These are phyloP conservation scores for Scaptomyza pallida DNA, from an alignment of 1,140 invertebrate genomes.

Conservation along the genomic window DNA sequence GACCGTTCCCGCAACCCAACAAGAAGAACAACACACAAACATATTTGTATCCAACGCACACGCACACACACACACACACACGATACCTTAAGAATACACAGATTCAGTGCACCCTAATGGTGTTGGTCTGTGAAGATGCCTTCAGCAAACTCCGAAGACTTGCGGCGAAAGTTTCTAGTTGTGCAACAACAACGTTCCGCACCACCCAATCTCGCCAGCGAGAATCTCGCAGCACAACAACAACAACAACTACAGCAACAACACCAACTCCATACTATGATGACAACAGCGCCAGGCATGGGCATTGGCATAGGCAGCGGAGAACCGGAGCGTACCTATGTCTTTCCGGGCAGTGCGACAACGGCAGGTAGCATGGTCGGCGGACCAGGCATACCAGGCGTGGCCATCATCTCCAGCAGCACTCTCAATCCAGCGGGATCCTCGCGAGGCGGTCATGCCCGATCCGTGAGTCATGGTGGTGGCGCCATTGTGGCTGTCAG, in stretches of 20 bases:
- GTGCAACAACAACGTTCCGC: slow-evolving; percentile 81
- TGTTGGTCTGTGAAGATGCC: slow-evolving; percentile 78
- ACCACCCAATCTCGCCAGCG: slow-evolving; percentile 66
- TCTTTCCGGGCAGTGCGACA: slow-evolving; percentile 85
- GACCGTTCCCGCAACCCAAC: slow-evolving; percentile 1
- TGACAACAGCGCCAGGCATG: slow-evolving; percentile 37
- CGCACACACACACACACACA: slow-evolving; percentile 15
- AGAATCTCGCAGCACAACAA: slow-evolving; percentile 24
- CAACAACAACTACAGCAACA: slow-evolving; percentile 19
- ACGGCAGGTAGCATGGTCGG: slow-evolving; percentile 57
- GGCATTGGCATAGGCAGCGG: slow-evolving; percentile 13
- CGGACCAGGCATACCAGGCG: slow-evolving; percentile 69
- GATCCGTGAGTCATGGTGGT: slow-evolving; percentile 92
- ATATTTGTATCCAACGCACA: slow-evolving; percentile 13
- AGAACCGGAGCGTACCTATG: slow-evolving; percentile 86
- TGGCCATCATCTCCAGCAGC: slow-evolving; percentile 54
- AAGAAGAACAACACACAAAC: slow-evolving; percentile 17
- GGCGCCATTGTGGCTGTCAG: slow-evolving; percentile 85
- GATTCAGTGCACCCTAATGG: slow-evolving; percentile 58
- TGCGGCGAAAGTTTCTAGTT: slow-evolving; percentile 83
- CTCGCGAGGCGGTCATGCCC: slow-evolving; percentile 86
- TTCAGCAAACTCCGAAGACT: slow-evolving; percentile 82
- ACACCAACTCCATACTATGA: slow-evolving; percentile 21
- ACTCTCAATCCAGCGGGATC: slow-evolving; percentile 40
- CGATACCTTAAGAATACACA: slow-evolving; percentile 36